Evolutionary conservation across 2,888 invertebrate genomes (phyloP), one percentile per base, ranked within the genome.

Genomic region (Choristoneura rosaceana): DNA sequence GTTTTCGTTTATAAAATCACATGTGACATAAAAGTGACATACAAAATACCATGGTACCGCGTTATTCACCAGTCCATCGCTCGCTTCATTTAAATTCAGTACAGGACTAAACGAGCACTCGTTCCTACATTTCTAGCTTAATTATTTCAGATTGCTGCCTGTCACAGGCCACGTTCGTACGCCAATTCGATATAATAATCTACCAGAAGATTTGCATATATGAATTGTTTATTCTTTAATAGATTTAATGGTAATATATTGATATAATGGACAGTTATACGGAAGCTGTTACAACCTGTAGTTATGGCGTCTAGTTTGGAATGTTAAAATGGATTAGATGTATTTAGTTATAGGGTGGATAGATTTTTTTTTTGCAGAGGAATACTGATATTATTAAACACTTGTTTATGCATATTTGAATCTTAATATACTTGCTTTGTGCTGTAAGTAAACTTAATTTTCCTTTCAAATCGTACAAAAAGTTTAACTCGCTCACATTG

Each of bases 101-200:
- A 76, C 65, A 76, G 75, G 73, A 70, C 73, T 69, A 77, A 76
- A 45, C 61, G 61, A 55, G 62, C 5, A 15, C n/a, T 47, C 55
- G 55, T 25, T 55, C 65, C 41, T 68, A 67, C 71, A 71, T 71
- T 70, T 71, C 71, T 76, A 78, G 78, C 80, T 83, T 87, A 89
- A 90, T 90, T 85, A 88, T 85, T 83, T 82, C 75, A 82, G 82
- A 86, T 85, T 79, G 80, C 80, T 74, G 76, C 75, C 79, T 79
- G 81, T 85, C 83, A 82, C 78, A 74, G 77, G 70, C 74, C 76
- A 80, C 76, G 81, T 77, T 77, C 69, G 73, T 52, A 64, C 74
- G 65, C 79, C 81, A 78, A 84, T 81, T 87, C 85, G 83, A 88
- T 85, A 84, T 81, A 84, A 85, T 86, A 87, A 87, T 85, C 80